Evolutionary conservation across 2,888 invertebrate genomes (phyloP).

Genomic region (Leptarthrus brevirostris): DNA sequence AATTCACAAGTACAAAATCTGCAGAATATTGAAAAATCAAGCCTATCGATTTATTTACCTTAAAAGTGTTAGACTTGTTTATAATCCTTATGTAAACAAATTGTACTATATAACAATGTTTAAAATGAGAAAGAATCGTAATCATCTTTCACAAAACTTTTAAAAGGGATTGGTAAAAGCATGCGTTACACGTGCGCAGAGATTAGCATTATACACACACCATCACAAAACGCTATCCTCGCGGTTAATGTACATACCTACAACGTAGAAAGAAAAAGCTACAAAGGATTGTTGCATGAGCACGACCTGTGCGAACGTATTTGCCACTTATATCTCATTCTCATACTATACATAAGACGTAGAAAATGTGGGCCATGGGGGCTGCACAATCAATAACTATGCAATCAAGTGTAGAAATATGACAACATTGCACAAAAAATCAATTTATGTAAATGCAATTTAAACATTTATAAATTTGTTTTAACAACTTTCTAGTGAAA

Average conservation of each 20-base stretch:
- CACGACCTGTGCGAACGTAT: constrained; percentile 46
- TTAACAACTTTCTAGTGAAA: constrained; percentile 10
- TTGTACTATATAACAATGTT: not conserved
- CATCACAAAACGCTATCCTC: constrained; percentile 22
- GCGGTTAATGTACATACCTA: constrained; percentile 20
- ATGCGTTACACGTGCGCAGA: constrained; percentile 48
- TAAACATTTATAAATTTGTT: constrained; percentile 24
- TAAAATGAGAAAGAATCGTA: not conserved
- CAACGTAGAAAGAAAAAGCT: constrained; percentile 25
- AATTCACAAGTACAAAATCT: too few relatives aligned
- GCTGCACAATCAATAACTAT: constrained; percentile 52
- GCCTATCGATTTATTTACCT: too few relatives aligned
- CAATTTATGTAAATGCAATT: constrained; percentile 23
- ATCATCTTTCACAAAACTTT: constrained; percentile 2
- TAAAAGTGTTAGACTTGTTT: too few relatives aligned
- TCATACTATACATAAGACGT: constrained; percentile 41
- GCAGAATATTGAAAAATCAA: too few relatives aligned
- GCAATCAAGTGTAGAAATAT: constrained; percentile 47
- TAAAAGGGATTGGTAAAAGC: constrained; percentile 7
- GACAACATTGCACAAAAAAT: constrained; percentile 47
- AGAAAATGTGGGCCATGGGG: constrained; percentile 52
- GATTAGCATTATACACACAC: constrained; percentile 37
- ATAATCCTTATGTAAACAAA: too few relatives aligned
- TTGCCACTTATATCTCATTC: constrained; percentile 38
- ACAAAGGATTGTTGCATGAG: constrained; percentile 47